Evolutionary conservation across 2,888 invertebrate genomes (phyloP), one percentile per base, ranked within the genome.

Genomic region (Latrodectus hesperus): DNA sequence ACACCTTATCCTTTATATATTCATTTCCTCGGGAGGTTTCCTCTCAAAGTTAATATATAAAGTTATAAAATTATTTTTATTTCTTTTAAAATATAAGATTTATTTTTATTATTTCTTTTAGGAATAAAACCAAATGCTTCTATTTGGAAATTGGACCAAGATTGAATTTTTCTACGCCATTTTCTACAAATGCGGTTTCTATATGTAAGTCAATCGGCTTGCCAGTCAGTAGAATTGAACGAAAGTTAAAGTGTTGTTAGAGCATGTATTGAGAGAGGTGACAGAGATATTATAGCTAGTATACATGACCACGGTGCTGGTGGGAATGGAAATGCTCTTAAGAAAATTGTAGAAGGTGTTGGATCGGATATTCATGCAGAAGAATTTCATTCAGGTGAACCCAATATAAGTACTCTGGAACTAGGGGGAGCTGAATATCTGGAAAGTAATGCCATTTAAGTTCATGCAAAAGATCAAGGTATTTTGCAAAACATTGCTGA

Each of bases 301-400:
- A 99, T 99, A 90, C 99, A 99, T 92, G 99, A 99, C 93, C 99
- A 99, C 94, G 99, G 99, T 26, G 99, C 99, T 11, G 99, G 99
- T n/a, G 99, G 99, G 73, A 94, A 94, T 91, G 94, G 93, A 2
- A 99, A 99, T 92, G 99, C 99, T 0, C 92, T 99, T 53, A 99
- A 99, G 91, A 99, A 99, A 92, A 93, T 99, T 8, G 98, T 98
- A 0, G 99, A n/a, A n/a, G n/a, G 99, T 0, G 95, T 95, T 8
- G 99, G 99, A 0, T 99, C 98, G 0, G 94, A 97, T 0, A 97
- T 99, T 88, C 96, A 96, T 91, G 95, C 96, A 0, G 95, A 95
- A 88, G 94, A 95, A 91, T 98, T 98, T 92, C 95, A 96, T 90
- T 93, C 99, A 52, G 99, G 99, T 0, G 99, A 99, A 93, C 96